Evolutionary conservation across 1,140 invertebrate genomes (phyloP).

Genomic region (Sweltsa coloradensis): DNA sequence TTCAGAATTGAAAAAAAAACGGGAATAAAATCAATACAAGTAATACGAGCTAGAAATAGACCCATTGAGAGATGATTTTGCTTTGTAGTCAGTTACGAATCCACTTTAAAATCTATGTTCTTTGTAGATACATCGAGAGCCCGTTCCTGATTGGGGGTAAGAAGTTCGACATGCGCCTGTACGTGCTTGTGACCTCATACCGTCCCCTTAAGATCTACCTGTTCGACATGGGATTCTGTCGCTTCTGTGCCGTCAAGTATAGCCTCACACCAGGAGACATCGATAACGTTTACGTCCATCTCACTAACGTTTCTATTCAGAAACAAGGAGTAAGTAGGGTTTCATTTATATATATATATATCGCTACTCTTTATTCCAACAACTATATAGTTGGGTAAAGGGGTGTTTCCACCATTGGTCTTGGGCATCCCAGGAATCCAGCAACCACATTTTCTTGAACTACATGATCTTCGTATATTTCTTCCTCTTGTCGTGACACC

Average conservation of each 20-base stretch:
- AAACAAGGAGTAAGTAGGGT: conserved; percentile 57
- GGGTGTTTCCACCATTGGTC: too few relatives aligned
- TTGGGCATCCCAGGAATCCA: too few relatives aligned
- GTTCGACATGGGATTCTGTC: conserved; percentile 67
- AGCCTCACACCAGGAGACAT: conserved; percentile 55
- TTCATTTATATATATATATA: conserved; percentile 4
- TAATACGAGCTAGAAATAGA: too few relatives aligned
- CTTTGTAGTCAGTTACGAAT: too few relatives aligned
- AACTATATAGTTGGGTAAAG: too few relatives aligned
- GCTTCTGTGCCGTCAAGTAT: conserved; percentile 75
- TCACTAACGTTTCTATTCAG: conserved; percentile 81
- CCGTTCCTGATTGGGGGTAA: conserved; percentile 78
- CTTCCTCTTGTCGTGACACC: too few relatives aligned
- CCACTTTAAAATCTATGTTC: neutral
- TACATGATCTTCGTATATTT: too few relatives aligned
- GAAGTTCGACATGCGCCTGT: conserved; percentile 78
- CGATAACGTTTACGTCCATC: conserved; percentile 77
- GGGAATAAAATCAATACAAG: too few relatives aligned
- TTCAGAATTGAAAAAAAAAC: neutral
- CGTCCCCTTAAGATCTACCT: conserved; percentile 67
- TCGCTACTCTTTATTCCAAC: too few relatives aligned
- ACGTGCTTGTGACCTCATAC: conserved; percentile 77
- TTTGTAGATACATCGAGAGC: conserved; percentile 63
- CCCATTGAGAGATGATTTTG: too few relatives aligned
- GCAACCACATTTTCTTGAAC: conserved; percentile 10